Evolutionary conservation across 2,888 invertebrate species (phyloP), one percentile per base, ranked within the genome.

Genomic region (Hoplodrina blanda): DNA sequence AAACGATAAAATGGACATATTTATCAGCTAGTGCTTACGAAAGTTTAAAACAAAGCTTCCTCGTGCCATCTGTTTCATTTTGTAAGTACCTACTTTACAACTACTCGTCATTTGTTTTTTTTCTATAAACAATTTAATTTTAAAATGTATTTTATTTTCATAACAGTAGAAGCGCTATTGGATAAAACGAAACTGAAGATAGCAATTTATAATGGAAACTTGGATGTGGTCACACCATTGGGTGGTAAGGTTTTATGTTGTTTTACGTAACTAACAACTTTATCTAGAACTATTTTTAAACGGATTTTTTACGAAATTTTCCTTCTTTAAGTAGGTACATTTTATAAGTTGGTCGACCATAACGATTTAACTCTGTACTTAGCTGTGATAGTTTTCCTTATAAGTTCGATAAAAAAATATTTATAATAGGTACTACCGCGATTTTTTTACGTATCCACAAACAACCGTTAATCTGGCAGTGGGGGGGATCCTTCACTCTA

Each of bases 201-300:
- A 60, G 92, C 91, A 5, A 88, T 95, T 44, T 95, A 93, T 60
- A 95, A 95, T 74, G 95, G 95, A 41, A 95, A 95, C 79, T 87
- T 94, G 80, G 95, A 95, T 68, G 89, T 92, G 0, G 89, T 95
- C 15, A 95, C 95, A 37, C 95, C 95, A 10, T 84, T 95, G 67
- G 91, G 93, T 66, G 95, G 95, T 95, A 89, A 81, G 77, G 6
- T 41, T 37, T 46, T 46, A 46, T 46, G 46, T 46, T 46, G 17
- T 6, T 46, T 17, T 25, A 25, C 25, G 2, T 25, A 25, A 25
- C 25, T 25, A 25, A 25, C 25, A 2, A 25, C 25, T 25, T 25
- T 25, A 25, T 25, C 25, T 25, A 25, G n/a, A n/a, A 25, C 25
- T 25, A 25, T 25, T 25, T 25, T 25, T 25, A 25, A 25, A 25